phyloP scores from a whole-genome alignment of 2,888 invertebrate species.

The Epirrita christyi region DNA sequence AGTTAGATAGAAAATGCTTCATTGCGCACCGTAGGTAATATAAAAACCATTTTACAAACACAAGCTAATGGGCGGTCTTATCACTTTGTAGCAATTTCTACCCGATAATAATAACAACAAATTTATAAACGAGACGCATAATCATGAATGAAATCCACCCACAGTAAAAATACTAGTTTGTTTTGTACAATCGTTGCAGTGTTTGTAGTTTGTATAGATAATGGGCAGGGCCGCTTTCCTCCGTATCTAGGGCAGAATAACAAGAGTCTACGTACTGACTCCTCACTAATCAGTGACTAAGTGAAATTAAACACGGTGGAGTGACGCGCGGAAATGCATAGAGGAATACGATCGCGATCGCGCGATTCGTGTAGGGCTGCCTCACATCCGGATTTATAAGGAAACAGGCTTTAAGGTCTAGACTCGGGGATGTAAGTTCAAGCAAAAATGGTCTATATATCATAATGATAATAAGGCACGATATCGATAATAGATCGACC shows the following conservation, averaged over 20 bases:
- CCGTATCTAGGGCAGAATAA: conserved; percentile 67
- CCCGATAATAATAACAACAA: not conserved
- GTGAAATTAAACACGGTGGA: conserved; percentile 57
- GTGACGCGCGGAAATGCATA: conserved; percentile 49
- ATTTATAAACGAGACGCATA: conserved; percentile 1
- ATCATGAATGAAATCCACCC: conserved; percentile 30
- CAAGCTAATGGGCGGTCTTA: too few relatives aligned
- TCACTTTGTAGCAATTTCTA: too few relatives aligned
- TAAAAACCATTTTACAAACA: too few relatives aligned
- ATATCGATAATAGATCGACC: too few relatives aligned
- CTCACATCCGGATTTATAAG: conserved; percentile 19
- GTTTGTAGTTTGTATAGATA: conserved; percentile 48
- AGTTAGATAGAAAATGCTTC: too few relatives aligned
- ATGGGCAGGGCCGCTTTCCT: conserved; percentile 70
- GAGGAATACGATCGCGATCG: conserved; percentile 20
- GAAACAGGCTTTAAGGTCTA: conserved; percentile 1
- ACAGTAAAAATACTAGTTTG: conserved; percentile 22
- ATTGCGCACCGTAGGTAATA: too few relatives aligned
- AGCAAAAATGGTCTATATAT: too few relatives aligned
- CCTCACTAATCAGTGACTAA: conserved; percentile 43
- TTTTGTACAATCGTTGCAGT: conserved; percentile 28
- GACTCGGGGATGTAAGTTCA: too few relatives aligned
- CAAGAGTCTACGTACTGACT: conserved; percentile 42
- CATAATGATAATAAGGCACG: too few relatives aligned
- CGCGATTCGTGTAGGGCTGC: conserved; percentile 27